Conservation (phyloP, 1,140 invertebrate species). For the Cephus cinctus region DNA sequence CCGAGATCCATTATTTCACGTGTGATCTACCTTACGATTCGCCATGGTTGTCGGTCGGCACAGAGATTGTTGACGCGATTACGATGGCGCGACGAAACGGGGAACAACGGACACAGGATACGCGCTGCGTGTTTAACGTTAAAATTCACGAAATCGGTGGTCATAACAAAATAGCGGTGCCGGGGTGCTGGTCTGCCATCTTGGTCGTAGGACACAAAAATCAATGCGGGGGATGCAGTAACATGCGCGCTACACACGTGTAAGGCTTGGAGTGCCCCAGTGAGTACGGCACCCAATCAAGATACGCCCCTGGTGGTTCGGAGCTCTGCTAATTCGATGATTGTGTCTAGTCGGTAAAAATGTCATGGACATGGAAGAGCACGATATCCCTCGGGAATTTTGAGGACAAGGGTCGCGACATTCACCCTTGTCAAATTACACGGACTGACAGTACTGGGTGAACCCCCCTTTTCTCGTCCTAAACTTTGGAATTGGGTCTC, state of each 20-base stretch:
- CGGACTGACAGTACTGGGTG: too few relatives aligned
- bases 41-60: slow-evolving; percentile 17
- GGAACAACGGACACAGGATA: not conserved
- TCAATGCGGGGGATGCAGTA: slow-evolving; percentile 38
- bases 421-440: too few relatives aligned
- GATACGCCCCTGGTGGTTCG: slow-evolving; percentile 23
- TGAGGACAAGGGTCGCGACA: too few relatives aligned
- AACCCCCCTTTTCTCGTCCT: too few relatives aligned
- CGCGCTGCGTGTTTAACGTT: not conserved
- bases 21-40: slow-evolving; percentile 10
- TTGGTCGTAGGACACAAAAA: slow-evolving; percentile 41
- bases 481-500: too few relatives aligned
- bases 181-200: slow-evolving; percentile 37
- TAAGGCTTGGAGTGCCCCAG: too few relatives aligned
- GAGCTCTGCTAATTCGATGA: slow-evolving; percentile 16
- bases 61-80: too few relatives aligned
- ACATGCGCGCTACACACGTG: slow-evolving; percentile 32
- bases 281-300: not conserved
- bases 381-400: too few relatives aligned
- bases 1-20: too few relatives aligned
- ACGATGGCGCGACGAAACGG: not conserved
- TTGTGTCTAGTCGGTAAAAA: too few relatives aligned
- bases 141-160: slow-evolving; percentile 10
- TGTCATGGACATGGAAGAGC: too few relatives aligned
- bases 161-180: slow-evolving; percentile 40